These are phyloP conservation scores for Bothrops jararaca DNA, from an alignment of 2,113 vertebrate genomes.

Conservation along the genomic window DNA sequence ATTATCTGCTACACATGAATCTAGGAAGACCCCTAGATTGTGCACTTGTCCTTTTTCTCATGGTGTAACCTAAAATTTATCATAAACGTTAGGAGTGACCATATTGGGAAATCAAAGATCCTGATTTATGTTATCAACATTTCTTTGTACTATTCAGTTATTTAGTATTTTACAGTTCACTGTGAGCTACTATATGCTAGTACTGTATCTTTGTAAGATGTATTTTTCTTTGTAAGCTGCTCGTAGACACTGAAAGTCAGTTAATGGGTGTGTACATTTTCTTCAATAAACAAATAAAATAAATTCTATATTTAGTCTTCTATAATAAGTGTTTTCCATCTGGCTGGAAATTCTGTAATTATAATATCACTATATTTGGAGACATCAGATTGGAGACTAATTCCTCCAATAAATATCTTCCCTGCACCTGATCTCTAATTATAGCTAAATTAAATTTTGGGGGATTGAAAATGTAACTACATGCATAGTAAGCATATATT, in stretches of 20 bases:
- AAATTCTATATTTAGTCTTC: not conserved
- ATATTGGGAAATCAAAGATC: not conserved
- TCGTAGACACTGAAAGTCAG: not conserved
- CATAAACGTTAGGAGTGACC: not conserved
- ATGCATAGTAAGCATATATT: not conserved
- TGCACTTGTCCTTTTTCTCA: not conserved
- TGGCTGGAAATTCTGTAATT: not conserved
- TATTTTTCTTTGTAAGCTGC: not conserved
- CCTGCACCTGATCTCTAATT: not conserved
- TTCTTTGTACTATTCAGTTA: not conserved
- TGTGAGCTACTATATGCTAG: not conserved
- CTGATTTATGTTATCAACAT: not conserved
- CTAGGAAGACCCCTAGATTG: no score
- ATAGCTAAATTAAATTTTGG: not conserved
- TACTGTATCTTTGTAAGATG: not conserved
- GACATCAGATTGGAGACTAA: not conserved
- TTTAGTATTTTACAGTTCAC: not conserved
- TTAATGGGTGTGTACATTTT: not conserved
- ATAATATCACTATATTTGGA: not conserved
- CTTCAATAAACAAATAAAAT: not conserved
- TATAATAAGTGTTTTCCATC: not conserved
- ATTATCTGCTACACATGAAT: not conserved
- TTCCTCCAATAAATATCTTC: not conserved
- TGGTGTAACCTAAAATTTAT: not conserved
- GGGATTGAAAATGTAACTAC: not conserved